Conservation (phyloP, 2,113 vertebrate species). For the Sterrhoptilus dennistouni region DNA sequence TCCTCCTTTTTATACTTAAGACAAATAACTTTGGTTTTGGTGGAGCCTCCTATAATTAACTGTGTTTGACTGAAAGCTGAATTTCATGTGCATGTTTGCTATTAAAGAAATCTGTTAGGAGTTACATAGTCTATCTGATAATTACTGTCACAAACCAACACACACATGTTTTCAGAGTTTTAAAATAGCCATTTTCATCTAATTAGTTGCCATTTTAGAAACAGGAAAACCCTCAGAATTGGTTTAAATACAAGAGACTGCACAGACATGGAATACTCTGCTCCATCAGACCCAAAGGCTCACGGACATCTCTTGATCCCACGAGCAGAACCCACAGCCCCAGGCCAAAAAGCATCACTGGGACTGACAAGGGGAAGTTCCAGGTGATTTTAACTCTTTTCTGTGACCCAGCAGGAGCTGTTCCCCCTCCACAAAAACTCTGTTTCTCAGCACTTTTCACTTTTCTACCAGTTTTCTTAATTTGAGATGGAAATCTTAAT, state of each 20-base stretch:
- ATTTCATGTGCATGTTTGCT: neutral
- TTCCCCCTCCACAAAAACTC: neutral
- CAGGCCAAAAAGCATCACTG: neutral
- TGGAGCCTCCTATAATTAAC: slow-evolving; percentile 27
- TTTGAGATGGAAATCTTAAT: neutral
- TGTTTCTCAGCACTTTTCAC: neutral
- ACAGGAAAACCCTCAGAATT: neutral
- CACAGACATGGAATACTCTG: neutral
- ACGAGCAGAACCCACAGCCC: neutral
- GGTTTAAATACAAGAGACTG: neutral
- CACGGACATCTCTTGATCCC: neutral
- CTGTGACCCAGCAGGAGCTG: neutral
- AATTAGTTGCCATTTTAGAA: slow-evolving; percentile 18
- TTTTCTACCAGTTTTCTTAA: neutral
- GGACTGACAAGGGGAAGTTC: neutral
- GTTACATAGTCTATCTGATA: neutral
- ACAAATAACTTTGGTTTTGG: neutral
- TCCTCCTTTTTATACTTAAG: neutral
- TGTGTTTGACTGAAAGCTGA: neutral
- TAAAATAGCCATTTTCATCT: neutral
- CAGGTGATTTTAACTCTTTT: neutral
- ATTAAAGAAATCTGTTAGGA: slow-evolving; percentile 16
- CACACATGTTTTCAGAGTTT: neutral
- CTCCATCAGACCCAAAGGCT: neutral
- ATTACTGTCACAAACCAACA: neutral